Percentiles rank a stretch among this genome's conserved stretches.
These are phyloP conservation scores for Omphaloscelis lunosa DNA, from an alignment of 2,888 invertebrate genomes.

Conservation along the genomic window DNA sequence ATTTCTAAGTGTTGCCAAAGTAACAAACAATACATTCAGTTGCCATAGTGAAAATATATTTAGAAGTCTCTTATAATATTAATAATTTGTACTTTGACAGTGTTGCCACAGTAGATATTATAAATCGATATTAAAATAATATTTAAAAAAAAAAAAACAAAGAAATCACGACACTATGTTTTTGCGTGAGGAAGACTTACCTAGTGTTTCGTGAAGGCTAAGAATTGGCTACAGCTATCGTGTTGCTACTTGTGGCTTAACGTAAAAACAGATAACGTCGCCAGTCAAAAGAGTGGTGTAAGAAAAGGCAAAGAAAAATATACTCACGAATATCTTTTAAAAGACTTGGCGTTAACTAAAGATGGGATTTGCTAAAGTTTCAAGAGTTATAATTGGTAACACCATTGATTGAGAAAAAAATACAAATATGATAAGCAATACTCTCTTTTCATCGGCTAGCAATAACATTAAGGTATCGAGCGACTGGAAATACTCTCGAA, in stretches of 20 bases:
- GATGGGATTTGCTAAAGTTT: not conserved
- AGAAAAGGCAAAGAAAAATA: not conserved
- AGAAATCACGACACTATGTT: too few species aligned
- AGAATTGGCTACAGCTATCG: too few species aligned
- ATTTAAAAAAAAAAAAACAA: too few species aligned
- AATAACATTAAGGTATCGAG: not conserved
- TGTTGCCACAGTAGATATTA: too few species aligned
- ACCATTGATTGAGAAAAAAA: not conserved
- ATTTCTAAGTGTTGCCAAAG: too few species aligned
- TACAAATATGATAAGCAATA: not conserved
- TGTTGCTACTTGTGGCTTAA: not conserved
- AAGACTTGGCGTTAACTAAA: not conserved
- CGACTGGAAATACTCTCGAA: not conserved
- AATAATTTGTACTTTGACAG: too few species aligned
- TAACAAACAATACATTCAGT: too few species aligned
- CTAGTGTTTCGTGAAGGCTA: too few species aligned
- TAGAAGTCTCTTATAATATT: too few species aligned
- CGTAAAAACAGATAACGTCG: not conserved
- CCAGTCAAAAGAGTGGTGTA: not conserved
- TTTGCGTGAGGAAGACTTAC: too few species aligned
- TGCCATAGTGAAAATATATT: too few species aligned
- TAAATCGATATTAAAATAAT: too few species aligned
- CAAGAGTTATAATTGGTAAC: not conserved
- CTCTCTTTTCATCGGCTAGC: not conserved
- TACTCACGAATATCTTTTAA: not conserved